Percentiles rank a stretch among this genome's conserved stretches.
phyloP scores from a whole-genome alignment of 2,797 vertebrate genomes.

The Pseudocheirus occidentalis region DNA sequence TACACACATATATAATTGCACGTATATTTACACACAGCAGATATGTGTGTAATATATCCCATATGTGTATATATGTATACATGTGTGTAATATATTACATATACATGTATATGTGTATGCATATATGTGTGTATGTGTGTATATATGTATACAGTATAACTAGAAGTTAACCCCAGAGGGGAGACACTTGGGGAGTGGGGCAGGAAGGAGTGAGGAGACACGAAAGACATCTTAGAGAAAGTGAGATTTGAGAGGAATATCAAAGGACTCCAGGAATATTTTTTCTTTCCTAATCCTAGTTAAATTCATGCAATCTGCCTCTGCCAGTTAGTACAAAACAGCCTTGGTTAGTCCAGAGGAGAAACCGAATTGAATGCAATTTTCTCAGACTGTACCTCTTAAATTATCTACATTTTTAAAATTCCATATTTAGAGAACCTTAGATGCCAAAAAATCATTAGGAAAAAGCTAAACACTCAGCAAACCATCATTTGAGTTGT shows the following conservation, averaged over 20 bases:
- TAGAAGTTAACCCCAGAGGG: background rate
- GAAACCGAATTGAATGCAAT: conserved; percentile 20
- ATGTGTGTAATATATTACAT: no score
- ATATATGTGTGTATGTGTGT: no score
- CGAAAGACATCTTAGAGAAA: background rate
- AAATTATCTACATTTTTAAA: conserved; percentile 18
- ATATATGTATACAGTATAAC: background rate
- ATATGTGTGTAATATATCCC: no score
- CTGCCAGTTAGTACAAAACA: background rate
- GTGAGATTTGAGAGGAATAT: background rate
- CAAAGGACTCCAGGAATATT: background rate
- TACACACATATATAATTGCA: no score
- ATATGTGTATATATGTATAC: no score
- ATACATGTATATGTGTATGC: no score
- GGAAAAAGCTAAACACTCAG: conserved; percentile 1
- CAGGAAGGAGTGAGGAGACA: background rate
- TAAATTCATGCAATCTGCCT: background rate
- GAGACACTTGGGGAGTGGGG: background rate
- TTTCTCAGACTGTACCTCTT: background rate
- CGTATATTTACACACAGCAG: no score
- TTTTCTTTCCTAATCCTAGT: background rate
- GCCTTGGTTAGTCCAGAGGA: background rate
- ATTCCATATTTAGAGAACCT: conserved; percentile 19
- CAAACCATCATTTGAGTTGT: background rate
- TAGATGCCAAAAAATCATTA: conserved; percentile 6